Base-by-base conservation (phyloP, 2,797 vertebrate species). In the Onychomys leucogaster region DNA sequence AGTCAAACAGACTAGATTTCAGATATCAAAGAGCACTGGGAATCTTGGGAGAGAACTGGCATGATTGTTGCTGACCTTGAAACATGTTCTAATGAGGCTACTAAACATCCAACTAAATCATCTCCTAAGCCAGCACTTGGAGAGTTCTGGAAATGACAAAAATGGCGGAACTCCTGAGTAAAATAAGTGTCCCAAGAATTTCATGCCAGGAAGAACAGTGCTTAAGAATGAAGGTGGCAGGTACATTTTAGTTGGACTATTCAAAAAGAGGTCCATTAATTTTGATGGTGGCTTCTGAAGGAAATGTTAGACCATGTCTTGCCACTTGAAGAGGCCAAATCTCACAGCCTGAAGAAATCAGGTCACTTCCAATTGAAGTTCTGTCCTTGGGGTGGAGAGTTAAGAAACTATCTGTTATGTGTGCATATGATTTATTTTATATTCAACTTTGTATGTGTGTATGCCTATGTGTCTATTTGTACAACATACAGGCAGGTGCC, bases 1-100 rank as follows among this genome's bases (percentile, higher is more conserved):
- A 80, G 14, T 61, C 91, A 83, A 43, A 19, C 69, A 83, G 94
- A 85, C 2, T 92, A 63, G 0, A 76, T 94, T 94, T 92, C 32
- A 77, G 29, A 65, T 92, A 88, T 89, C 69, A 71, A 91, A 82
- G 41, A 82, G 25, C 12, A 25, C 37, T 75, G 41, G 65, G 52
- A 92, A 49, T 90, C 27, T 65, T 90, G 52, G 69, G 37, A 90
- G 87, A 41, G 10, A 80, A 65, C 0, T 75, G n/a, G 37, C 57
- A 75, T 19, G 37, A 83, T 63, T 63, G 81, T 27, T 83, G 14
- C 14, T 19, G 43, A 71, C 55, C 43, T 37, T 91, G n/a, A 89
- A 94, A 89, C 12, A 43, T 32, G 46, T 25, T 14, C 2, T 89
- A 61, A 2, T 52, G 49, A 52, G 49, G 49, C 52, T 52, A 52